Base-by-base conservation (phyloP, 2,797 vertebrate species). In the Protosalanx chinensis region DNA sequence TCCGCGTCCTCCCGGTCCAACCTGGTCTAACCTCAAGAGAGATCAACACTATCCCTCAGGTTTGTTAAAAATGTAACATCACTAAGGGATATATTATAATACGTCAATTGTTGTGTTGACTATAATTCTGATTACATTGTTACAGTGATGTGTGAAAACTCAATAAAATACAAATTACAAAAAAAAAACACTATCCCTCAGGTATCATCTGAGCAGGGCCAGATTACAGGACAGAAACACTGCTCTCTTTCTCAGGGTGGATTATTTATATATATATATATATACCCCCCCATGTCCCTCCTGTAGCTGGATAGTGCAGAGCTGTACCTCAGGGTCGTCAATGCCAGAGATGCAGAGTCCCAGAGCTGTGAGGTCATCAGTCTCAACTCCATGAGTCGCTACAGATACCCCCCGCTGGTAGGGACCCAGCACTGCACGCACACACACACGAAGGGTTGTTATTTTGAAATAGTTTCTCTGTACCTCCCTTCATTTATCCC, bases 111-210 rank as follows among this genome's bases (percentile, higher is more conserved):
- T n/a, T n/a, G n/a, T n/a, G n/a, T n/a, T n/a, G n/a, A n/a, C n/a
- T n/a, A n/a, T n/a, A n/a, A n/a, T n/a, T n/a, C n/a, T n/a, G n/a
- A n/a, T n/a, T n/a, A n/a, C n/a, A n/a, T n/a, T n/a, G n/a, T n/a
- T n/a, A n/a, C n/a, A n/a, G n/a, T n/a, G n/a, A n/a, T n/a, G n/a
- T n/a, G n/a, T n/a, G n/a, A n/a, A n/a, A n/a, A n/a, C n/a, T n/a
- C n/a, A n/a, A n/a, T n/a, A n/a, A n/a, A n/a, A n/a, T n/a, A n/a
- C n/a, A n/a, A n/a, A n/a, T n/a, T n/a, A n/a, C n/a, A n/a, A n/a
- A n/a, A n/a, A n/a, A n/a, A n/a, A n/a, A 88, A 87, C 56, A 75
- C 76, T 41, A 79, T 88, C 6, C 84, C 87, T 29, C 87, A 88
- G 87, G 87, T 88, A 49, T 20, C 29, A 18, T 1, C 13, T 4